A percentile compares a stretch with the other conserved stretches of the same genome.
phyloP scores from a whole-genome alignment of 2,113 vertebrate species.

The Ochotona curzoniae region DNA sequence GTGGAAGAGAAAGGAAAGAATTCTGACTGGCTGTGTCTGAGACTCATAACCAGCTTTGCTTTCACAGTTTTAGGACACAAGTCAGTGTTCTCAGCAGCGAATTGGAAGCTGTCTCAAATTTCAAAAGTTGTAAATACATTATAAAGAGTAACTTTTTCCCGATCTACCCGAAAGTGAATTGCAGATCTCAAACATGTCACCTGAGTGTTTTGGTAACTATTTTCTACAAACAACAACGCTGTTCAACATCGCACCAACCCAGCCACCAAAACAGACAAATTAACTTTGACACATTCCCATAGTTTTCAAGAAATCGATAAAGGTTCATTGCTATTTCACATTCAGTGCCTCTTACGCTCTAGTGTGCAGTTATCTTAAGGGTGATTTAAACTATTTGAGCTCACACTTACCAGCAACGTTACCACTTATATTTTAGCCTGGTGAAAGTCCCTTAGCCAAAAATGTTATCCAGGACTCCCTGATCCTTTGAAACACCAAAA shows the following conservation, averaged over 20 bases:
- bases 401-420: background rate
- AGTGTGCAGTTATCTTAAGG: background rate
- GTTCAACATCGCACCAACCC: background rate
- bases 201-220: background rate
- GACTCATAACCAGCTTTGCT: background rate
- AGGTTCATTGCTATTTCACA: background rate
- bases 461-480: background rate
- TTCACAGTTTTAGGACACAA: background rate
- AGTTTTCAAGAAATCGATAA: background rate
- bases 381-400: background rate
- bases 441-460: background rate
- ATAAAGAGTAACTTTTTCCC: background rate
- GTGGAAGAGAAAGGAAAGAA: background rate
- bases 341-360: background rate
- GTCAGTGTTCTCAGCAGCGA: background rate
- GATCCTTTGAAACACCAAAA: background rate
- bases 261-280: background rate
- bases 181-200: background rate
- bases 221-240: constrained; percentile 13
- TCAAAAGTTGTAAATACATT: constrained; percentile 2
- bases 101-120: background rate
- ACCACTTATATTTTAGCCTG: background rate
- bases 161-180: background rate
- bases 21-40: background rate
- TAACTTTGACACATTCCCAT: background rate